Base-by-base conservation (phyloP, 2,113 vertebrate genomes). In the Bubo scandiacus region DNA sequence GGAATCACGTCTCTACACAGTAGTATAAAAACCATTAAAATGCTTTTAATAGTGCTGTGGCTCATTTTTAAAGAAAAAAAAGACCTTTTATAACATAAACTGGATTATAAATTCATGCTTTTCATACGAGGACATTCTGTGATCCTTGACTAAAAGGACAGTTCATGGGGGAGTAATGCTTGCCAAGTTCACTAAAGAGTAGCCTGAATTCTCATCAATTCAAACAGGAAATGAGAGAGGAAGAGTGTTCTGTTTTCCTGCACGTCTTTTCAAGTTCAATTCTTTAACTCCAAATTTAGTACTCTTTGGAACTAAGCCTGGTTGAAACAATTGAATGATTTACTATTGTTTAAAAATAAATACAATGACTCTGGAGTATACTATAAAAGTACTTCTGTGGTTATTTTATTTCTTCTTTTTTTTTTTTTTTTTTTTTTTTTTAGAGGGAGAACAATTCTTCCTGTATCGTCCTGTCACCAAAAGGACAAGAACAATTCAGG, bases 281-380 rank as follows among this genome's bases (percentile, higher is more conserved):
- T 88, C 29, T 90, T 81, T 30, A 88, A 59, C 12, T 70, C 81
- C 19, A 65, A 70, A 62, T 94, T 93, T 90, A 86, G 96, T 92
- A 88, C 16, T 67, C n/a, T 47, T 94, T 96, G 92, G 93, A 96
- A 94, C 23, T 32, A 92, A 27, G 85, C 92, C 94, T 68, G 30
- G 49, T 40, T 80, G 54, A 90, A 95, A 95, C 88, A 96, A 92
- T 34, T 74, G 74, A 77, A 90, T 79, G 36, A 93, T 94, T 92
- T 93, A 88, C n/a, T 86, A 67, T 63, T 86, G 82, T 94, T 96
- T 92, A 80, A 97, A 96, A 96, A 90, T 91, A 96, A 92, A 84
- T 49, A 81, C 17, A 9, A 81, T 2, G 12, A 70, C 82, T 83
- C 42, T 43, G 11, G 74, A 73, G 70, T 70, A 93, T 30, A 86